phyloP scores from a whole-genome alignment of 2,888 invertebrate genomes.

The Aplocera efformata region DNA sequence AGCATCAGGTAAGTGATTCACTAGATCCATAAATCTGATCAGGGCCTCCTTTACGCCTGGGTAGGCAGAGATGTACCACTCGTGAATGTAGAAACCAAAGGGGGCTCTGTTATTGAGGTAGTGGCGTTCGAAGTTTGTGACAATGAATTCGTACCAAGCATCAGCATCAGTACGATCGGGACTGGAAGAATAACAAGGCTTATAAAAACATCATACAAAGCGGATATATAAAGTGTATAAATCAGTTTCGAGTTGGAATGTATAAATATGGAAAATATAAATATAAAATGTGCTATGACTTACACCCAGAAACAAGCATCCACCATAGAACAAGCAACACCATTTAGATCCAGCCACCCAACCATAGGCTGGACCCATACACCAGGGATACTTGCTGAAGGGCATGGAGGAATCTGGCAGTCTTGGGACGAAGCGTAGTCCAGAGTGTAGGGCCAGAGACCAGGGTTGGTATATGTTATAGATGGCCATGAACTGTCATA shows the following conservation, averaged over 20 bases:
- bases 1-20: conserved; percentile 76
- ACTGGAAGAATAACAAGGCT: conserved; percentile 27
- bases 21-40: conserved; percentile 77
- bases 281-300: conserved; percentile 30
- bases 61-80: conserved; percentile 77
- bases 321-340: conserved; percentile 78
- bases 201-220: too few species aligned
- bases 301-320: conserved; percentile 75
- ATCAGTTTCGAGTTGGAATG: too few species aligned
- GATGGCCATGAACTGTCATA: conserved; percentile 85
- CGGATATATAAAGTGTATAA: too few species aligned
- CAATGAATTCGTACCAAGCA: conserved; percentile 79
- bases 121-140: conserved; percentile 82
- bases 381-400: conserved; percentile 77
- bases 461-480: conserved; percentile 50
- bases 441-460: conserved; percentile 85
- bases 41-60: conserved; percentile 73
- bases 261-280: too few species aligned
- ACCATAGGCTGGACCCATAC: conserved; percentile 85
- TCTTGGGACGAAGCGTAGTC: conserved; percentile 80
- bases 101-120: conserved; percentile 84
- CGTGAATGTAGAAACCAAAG: conserved; percentile 84
- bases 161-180: conserved; percentile 56
- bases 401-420: conserved; percentile 79
- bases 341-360: conserved; percentile 68